phyloP scores from a whole-genome alignment of 2,797 vertebrate species.

The Characodon lateralis region DNA sequence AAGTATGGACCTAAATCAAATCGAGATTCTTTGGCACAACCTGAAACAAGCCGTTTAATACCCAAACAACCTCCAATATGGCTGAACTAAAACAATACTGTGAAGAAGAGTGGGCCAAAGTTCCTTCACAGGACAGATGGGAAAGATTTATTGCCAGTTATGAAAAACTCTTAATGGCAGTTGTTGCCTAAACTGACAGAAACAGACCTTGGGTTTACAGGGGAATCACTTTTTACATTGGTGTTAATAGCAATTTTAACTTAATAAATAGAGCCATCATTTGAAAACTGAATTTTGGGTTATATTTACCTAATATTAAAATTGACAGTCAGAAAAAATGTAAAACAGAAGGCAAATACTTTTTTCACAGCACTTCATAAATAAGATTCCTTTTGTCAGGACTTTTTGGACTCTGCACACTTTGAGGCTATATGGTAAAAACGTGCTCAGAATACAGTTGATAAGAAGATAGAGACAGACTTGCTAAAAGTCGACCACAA shows the following conservation, averaged over 20 bases:
- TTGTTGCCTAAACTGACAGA: background rate
- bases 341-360: background rate
- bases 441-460: slow-evolving; percentile 22
- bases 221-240: background rate
- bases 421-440: slow-evolving; percentile 51
- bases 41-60: background rate
- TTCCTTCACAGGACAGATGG: background rate
- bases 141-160: background rate
- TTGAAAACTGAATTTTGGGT: background rate
- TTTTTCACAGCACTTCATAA: slow-evolving; percentile 27
- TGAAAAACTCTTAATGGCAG: background rate
- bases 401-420: slow-evolving; percentile 35
- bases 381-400: slow-evolving; percentile 61
- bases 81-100: background rate
- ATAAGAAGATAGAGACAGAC: slow-evolving; percentile 37
- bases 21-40: background rate
- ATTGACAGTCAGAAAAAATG: background rate
- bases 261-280: background rate
- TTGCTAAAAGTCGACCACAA: slow-evolving; percentile 54
- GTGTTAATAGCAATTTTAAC: background rate
- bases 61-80: background rate
- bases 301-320: background rate
- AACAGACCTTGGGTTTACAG: background rate
- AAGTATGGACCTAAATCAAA: background rate
- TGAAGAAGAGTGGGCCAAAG: background rate